Evolutionary conservation across 53 echinoderm and acorn worm genomes (phyloP), one percentile per base, ranked within the genome.

Genomic region (Luidia sarsii): DNA sequence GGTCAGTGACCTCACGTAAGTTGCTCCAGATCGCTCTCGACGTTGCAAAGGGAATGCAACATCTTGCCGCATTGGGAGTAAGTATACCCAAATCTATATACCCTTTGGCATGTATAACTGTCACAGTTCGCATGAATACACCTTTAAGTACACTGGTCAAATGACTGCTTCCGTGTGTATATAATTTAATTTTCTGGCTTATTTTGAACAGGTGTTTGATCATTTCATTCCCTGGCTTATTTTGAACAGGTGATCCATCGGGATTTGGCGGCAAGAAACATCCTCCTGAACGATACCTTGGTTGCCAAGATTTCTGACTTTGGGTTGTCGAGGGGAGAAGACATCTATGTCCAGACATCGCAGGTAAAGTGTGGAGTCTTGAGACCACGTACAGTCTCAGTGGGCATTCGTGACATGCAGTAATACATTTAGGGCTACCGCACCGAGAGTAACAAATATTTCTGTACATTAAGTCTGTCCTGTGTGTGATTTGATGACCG

Each of bases 301-400:
- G 67, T 55, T 49, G 79, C 86, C 21, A 86, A 86, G 69, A 62
- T 86, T 36, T 64, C 86, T 19, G 86, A 79, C 8, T 86, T 86
- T 60, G 79, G 86, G 27, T 52, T 79, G 55, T 57, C 86, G 22
- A 34, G 86, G 15, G 68, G 79, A 20, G 69, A 67, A 37, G 62
- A 85, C 32, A 64, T 67, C 39, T 55, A 75, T 46, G 68, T 85
- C 7, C 49, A 75, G 35, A 66, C 28, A 39, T 54, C 85, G 37
- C 54, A 64, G 85, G 79, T 85, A 73, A n/a, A n/a, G n/a, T n/a
- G n/a, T n/a, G n/a, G n/a, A n/a, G n/a, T n/a, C n/a, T n/a, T n/a
- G n/a, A n/a, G n/a, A n/a, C n/a, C n/a, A n/a, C n/a, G n/a, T n/a
- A n/a, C n/a, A n/a, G n/a, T n/a, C n/a, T n/a, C n/a, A n/a, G n/a